Base-by-base conservation (phyloP, 2,113 vertebrate species). In the Pantherophis guttatus region DNA sequence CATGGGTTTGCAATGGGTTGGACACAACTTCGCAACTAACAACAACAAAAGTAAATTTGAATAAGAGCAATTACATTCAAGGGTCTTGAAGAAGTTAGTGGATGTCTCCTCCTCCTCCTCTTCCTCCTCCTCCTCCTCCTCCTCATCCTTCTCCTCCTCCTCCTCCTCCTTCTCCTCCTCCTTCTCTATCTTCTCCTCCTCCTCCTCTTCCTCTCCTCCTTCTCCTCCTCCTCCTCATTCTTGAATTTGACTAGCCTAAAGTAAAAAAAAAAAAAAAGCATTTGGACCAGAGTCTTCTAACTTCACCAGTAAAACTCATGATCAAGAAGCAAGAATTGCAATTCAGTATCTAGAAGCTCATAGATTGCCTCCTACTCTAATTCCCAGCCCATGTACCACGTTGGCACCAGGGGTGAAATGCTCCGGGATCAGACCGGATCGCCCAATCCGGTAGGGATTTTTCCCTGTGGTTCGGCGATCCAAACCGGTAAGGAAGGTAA, bases 21-120 rank as follows among this genome's bases (percentile, higher is more conserved):
- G 48, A 50, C 6, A 50, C 48, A 50, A 50, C 48, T 50, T 50
- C 1, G 48, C 48, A 50, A 50, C 48, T 7, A 50, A 7, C 48
- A 50, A 50, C 48, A 50, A 50, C 48, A 50, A 50, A 50, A 26
- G 58, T 62, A 62, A 62, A 26, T 26, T 8, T 26, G 10, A 65
- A 29, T 11, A 65, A 29, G 62, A 12, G 10, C 62, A 65, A 12
- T 29, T 65, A 17, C n/a, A 33, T 75, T 13, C 65, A 75, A 75
- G 65, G n/a, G 4, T 70, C 29, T 33, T 33, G 29, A 70, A 70
- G 29, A 29, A 33, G 13, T 75, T 75, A 8, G 7, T 58, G 57
- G 21, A 8, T 58, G 57, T 21, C 57, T 58, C 0, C 57, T 58
- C 0, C 57, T 58, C 0, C 57, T 58, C 0, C 57, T 58, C 0